phyloP scores from a whole-genome alignment of 1,140 invertebrate genomes.

The Oryzaephilus surinamensis region DNA sequence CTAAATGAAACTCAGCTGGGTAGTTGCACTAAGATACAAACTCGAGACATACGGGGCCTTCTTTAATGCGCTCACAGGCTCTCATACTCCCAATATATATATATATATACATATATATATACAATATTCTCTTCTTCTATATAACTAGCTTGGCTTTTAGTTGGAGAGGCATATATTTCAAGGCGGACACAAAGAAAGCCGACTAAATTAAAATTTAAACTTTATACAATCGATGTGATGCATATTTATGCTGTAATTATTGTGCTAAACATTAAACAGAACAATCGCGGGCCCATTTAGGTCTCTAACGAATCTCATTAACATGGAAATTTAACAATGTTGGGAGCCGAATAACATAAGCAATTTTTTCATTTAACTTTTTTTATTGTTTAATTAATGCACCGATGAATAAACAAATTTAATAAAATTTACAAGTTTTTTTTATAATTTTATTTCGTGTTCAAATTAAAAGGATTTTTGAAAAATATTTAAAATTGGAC shows the following conservation, averaged over 20 bases:
- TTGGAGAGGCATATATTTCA: constrained; percentile 24
- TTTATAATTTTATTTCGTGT: no score
- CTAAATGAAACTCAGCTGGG: constrained; percentile 3
- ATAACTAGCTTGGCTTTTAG: constrained; percentile 22
- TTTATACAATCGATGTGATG: constrained; percentile 20
- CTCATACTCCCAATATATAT: no score
- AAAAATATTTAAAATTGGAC: no score
- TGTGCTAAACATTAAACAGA: no score
- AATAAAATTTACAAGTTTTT: no score
- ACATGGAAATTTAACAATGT: constrained; percentile 19
- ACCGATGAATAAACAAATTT: no score
- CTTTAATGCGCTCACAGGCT: constrained; percentile 17
- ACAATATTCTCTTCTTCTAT: constrained; percentile 23
- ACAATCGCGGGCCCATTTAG: no score
- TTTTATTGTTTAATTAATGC: no score
- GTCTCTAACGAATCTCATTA: constrained; percentile 12
- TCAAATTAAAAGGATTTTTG: no score
- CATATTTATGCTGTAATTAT: constrained; percentile 17
- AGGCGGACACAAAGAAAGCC: constrained; percentile 17
- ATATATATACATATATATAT: no score
- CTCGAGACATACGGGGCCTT: constrained; percentile 14
- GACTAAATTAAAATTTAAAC: constrained; percentile 22
- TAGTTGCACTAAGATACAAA: constrained; percentile 12
- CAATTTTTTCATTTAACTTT: no score
- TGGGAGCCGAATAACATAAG: no score